Evolutionary conservation across 92 coral and sea anemone species (phyloP), one percentile per base, ranked within the genome.

Genomic region (Micromussa lordhowensis): DNA sequence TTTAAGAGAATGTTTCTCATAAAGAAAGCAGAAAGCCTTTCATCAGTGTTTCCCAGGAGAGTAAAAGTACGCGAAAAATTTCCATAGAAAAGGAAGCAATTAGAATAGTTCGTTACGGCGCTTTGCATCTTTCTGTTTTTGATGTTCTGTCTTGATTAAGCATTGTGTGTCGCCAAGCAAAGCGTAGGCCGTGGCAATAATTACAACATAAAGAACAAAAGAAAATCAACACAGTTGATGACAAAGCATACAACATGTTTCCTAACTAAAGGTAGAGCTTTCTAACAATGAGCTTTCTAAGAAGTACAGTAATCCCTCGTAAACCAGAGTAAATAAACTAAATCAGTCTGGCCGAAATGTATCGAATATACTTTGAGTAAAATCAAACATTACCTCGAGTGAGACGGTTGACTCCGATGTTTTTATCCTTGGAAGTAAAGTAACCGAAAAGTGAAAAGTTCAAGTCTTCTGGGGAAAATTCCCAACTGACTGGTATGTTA

Each of bases 121-220:
- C 86, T 81, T 82, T 78, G 66, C 79, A 24, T 64, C 22, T 68
- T 81, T 22, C 31, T 78, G 26, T 35, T 26, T 40, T 30, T 35
- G 75, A 31, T 82, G 87, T 63, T 81, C 55, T 17, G 79, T 64
- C 59, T 68, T 88, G 84, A 70, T 80, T 87, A 64, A 77, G 80
- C 31, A 90, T 92, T 92, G 95, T 90, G 10, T 83, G 73, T 34
- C 86, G 86, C 86, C 74, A 74, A 51, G 86, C 84, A 73, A 78
- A 90, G 78, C 87, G 44, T 69, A 72, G 75, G n/a, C 19, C 68
- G 87, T 90, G 30, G 91, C 83, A 84, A 78, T 92, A 92, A 92
- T 92, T 86, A 92, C 91, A 86, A 92, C 95, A 92, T 92, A 92
- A 78, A 81, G 71, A 85, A 92, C 95, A 92, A 85, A 88, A 54